These are phyloP conservation scores for Lasaia peninsularis DNA, from an alignment of 1,140 invertebrate genomes.

Conservation along the genomic window DNA sequence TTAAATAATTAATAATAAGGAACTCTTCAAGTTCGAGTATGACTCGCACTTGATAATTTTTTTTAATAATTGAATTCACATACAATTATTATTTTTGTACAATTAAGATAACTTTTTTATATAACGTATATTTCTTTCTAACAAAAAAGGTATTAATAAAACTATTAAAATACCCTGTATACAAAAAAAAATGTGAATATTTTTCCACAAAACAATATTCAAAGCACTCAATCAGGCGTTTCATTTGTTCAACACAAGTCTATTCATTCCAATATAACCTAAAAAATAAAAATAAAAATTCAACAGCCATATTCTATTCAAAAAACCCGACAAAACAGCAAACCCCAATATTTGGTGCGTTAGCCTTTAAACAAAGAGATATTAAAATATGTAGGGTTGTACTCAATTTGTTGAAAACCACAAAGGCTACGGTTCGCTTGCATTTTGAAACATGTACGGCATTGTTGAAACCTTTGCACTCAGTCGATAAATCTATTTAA, in stretches of 20 bases:
- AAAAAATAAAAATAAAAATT: conserved; percentile 31
- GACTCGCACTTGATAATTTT: no score
- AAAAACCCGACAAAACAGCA: conserved; percentile 11
- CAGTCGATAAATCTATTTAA: not conserved
- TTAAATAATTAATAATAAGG: no score
- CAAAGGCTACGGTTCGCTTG: conserved; percentile 28
- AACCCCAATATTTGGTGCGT: conserved; percentile 4
- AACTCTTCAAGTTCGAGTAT: no score
- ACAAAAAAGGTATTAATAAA: no score
- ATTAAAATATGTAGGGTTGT: conserved; percentile 36
- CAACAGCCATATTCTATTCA: conserved; percentile 23
- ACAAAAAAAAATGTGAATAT: not conserved
- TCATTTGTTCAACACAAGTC: not conserved
- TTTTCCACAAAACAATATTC: not conserved
- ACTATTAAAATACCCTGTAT: no score
- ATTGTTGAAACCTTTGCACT: conserved; percentile 18
- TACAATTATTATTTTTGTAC: no score
- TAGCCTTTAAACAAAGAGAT: conserved; percentile 31
- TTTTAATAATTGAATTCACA: no score
- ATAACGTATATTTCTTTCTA: no score
- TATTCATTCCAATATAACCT: not conserved
- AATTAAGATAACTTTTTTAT: no score
- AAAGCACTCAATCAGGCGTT: not conserved
- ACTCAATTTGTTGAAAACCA: conserved; percentile 43
- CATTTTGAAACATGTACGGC: conserved; percentile 28